Evolutionary conservation across 1,140 invertebrate species (phyloP), one percentile per base, ranked within the genome.

Genomic region (Sinonovacula constricta): DNA sequence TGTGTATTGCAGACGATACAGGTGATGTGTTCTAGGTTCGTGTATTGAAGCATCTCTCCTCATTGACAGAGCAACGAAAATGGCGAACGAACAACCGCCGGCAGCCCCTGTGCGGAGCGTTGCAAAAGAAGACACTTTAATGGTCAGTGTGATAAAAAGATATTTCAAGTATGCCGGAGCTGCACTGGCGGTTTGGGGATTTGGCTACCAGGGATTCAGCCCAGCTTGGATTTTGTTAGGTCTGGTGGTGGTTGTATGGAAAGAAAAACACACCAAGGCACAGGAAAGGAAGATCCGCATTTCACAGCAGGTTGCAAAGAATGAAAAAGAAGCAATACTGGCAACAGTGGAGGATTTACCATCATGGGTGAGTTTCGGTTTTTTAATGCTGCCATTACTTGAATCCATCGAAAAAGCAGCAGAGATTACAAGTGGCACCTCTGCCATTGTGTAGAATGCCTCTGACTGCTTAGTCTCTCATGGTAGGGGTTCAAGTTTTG

Each of bases 211-310:
- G 93, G 94, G 95, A 86, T 95, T 96, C 91, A 94, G 93, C 81
- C 93, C 96, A 26, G 96, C 95, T 28, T 98, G 97, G 96, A 92
- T 98, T 0, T 93, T 97, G 76, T 93, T 95, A 0, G 96, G 95
- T 0, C 93, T 98, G 10, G 93, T 96, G 33, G 91, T 96, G 24
- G 94, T 94, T 10, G 95, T 96, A 53, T 92, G 96, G 82, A 94
- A 96, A 66, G 94, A 95, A 79, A 95, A 97, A 90, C 94, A 94
- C 92, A 93, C 93, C 54, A 94, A 94, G 87, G 93, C 95, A 62
- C 94, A 93, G 81, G 93, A 96, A 83, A 92, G 95, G 60, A 94
- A 94, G 85, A 93, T 96, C 81, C 93, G 94, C 79, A 93, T 96
- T 70, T 95, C 96, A 30, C 95, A 97, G 91, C 94, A 94, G 15